These are phyloP conservation scores for Hormiphora californensis DNA, from an alignment of 37 sponge, comb jelly and placozoan genomes.

Conservation along the genomic window DNA sequence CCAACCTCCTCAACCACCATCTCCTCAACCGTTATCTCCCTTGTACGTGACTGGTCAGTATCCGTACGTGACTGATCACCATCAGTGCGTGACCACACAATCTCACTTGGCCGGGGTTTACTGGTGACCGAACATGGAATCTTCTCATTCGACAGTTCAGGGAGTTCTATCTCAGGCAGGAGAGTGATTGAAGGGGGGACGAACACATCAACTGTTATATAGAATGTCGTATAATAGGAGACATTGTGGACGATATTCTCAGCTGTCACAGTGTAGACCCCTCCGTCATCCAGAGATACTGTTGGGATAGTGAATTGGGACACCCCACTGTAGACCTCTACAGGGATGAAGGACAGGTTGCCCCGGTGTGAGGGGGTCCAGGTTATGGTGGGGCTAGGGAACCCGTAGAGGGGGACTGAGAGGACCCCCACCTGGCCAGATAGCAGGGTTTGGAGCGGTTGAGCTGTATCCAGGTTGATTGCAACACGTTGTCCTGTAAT, in stretches of 20 bases:
- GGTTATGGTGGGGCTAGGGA: background rate
- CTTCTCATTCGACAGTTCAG: background rate
- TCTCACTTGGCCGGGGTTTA: background rate
- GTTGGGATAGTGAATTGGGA: background rate
- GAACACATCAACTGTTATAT: background rate
- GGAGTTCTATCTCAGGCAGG: background rate
- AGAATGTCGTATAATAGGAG: background rate
- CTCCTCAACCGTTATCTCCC: constrained; percentile 5
- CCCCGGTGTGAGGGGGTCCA: background rate
- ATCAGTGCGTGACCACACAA: too few relatives aligned
- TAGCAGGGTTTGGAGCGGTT: constrained; percentile 3
- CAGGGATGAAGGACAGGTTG: background rate
- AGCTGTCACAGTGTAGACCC: background rate
- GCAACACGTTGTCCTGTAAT: background rate
- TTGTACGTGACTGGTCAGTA: too few relatives aligned
- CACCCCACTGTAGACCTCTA: constrained; percentile 13
- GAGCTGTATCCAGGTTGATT: background rate
- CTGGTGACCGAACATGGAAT: background rate
- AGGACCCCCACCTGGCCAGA: constrained; percentile 6
- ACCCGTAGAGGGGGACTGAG: background rate
- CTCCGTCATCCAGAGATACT: background rate
- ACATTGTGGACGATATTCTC: constrained; percentile 1
- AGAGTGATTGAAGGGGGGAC: background rate
- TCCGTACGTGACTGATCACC: too few relatives aligned
- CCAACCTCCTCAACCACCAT: constrained; percentile 2